phyloP scores from a whole-genome alignment of 2,888 invertebrate species.

The Platycheirus albimanus region DNA sequence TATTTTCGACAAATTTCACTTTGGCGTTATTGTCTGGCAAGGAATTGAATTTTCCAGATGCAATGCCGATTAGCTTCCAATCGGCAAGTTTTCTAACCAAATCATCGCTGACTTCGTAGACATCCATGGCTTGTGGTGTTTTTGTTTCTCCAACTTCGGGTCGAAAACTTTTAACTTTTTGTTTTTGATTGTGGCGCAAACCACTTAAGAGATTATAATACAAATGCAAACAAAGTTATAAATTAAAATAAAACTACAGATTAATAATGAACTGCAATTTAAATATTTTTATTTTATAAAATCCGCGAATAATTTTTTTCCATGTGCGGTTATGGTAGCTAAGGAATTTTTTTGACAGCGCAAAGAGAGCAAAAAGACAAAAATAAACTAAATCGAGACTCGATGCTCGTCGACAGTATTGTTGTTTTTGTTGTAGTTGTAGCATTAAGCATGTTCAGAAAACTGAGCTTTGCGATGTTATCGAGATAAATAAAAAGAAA shows the following conservation, averaged over 20 bases:
- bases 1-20: conserved; percentile 81
- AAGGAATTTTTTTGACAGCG: conserved; percentile 68
- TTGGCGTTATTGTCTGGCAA: conserved; percentile 80
- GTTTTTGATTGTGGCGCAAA: conserved; percentile 18
- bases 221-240: conserved; percentile 5
- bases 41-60: conserved; percentile 81
- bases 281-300: conserved; percentile 37
- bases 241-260: too few relatives aligned
- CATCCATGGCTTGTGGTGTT: conserved; percentile 78
- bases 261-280: conserved; percentile 33
- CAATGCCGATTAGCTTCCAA: conserved; percentile 80
- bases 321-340: conserved; percentile 70
- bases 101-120: conserved; percentile 82
- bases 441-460: too few relatives aligned
- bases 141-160: conserved; percentile 1
- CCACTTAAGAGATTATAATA: conserved; percentile 24
- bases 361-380: conserved; percentile 53
- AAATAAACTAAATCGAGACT: conserved; percentile 66
- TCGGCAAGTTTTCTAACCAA: conserved; percentile 80
- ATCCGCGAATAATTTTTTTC: conserved; percentile 49
- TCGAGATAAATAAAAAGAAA: too few relatives aligned
- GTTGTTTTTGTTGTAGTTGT: too few relatives aligned
- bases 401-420: too few relatives aligned
- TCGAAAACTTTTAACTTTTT: neutral
- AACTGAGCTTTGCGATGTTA: too few relatives aligned